Base-by-base conservation (phyloP, 2,888 invertebrate genomes). In the Dione vanillae region DNA sequence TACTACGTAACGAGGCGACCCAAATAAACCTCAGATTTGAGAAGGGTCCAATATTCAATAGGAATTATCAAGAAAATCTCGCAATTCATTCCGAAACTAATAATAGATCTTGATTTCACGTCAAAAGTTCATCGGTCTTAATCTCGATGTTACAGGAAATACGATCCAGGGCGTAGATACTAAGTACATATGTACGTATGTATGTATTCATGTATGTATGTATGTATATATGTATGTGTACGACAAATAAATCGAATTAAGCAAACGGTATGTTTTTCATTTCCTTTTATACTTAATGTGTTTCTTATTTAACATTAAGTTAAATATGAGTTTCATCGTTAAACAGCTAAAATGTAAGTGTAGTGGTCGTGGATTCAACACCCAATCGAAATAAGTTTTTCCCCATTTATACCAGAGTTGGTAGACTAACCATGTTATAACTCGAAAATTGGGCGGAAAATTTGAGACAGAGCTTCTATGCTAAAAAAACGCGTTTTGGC, bases 71-170 rank as follows among this genome's bases (percentile, higher is more conserved):
- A 16, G 51, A 52, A 41, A 64, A 43, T 52, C 35, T 59, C 59
- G 20, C 56, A 56, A 56, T 56, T 58, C 43, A 59, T 70, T 41
- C 35, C 59, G 19, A 43, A 52, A 49, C 35, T 52, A 41, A 58
- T 40, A 19, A 27, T 65, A 56, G 43, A 70, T 70, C 58, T 52
- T 62, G 65, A 65, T 70, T 14, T 59, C 40, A 71, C 40, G 62
- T 65, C 67, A 61, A 51, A 69, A 72, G 69, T 72, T 66, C 72
- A 68, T 56, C 66, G 69, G 49, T 49, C 72, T 62, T 62, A 69
- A 62, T 69, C 41, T 61, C n/a, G 61, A 52, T 54, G 62, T 68
- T 52, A 35, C 52, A 59, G 65, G 69, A 65, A 71, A 69, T 66
- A 45, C 65, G 66, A 69, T 62, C 45, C 37, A 41, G 65, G 62